phyloP scores from a whole-genome alignment of 2,888 invertebrate species.

The Drosophila rellima region DNA sequence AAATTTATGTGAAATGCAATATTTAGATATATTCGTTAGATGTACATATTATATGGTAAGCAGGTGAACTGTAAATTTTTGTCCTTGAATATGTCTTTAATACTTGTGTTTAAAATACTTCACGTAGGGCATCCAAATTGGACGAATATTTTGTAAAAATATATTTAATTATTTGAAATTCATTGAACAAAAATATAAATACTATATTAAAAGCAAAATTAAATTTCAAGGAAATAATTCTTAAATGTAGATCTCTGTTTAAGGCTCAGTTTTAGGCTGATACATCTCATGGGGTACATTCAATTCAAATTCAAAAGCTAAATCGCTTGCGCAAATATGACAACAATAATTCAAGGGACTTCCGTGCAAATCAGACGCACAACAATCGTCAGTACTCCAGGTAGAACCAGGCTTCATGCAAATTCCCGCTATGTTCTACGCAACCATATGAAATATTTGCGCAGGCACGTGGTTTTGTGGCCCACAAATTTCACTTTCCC shows the following conservation, averaged over 20 bases:
- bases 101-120: background rate
- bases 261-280: background rate
- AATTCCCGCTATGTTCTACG: slow-evolving; percentile 6
- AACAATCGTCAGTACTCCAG: slow-evolving; percentile 50
- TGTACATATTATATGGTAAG: too few relatives aligned
- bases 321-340: slow-evolving; percentile 50
- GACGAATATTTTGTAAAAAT: too few relatives aligned
- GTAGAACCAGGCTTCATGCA: background rate
- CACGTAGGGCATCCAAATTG: background rate
- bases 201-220: too few relatives aligned
- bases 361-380: slow-evolving; percentile 66
- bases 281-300: background rate
- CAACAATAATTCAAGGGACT: slow-evolving; percentile 67
- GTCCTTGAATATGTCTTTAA: background rate
- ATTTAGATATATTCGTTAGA: background rate
- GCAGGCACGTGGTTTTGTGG: slow-evolving; percentile 41
- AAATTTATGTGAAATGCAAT: slow-evolving; percentile 25
- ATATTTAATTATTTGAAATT: too few relatives aligned
- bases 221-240: background rate
- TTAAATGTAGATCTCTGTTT: background rate
- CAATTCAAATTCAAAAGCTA: slow-evolving; percentile 33
- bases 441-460: slow-evolving; percentile 67
- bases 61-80: background rate
- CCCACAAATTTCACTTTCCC: slow-evolving; percentile 74
- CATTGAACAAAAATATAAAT: too few relatives aligned